Conservation (phyloP, 2,888 invertebrate genomes). For the Galerucella pusilla region DNA sequence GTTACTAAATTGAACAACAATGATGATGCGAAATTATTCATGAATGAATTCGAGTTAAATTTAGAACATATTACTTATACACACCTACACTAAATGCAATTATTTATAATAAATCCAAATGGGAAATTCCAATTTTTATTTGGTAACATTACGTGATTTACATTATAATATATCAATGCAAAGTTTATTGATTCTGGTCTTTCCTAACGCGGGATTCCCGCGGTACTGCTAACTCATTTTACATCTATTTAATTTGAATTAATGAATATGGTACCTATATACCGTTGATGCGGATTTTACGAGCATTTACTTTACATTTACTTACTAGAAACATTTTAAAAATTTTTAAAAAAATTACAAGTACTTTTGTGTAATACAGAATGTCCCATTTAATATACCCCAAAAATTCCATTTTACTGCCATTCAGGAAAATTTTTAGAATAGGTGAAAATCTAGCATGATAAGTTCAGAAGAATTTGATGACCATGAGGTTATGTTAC, state of each 20-base stretch:
- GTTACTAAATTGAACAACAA: background rate
- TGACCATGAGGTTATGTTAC: too few species aligned
- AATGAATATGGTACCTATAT: background rate
- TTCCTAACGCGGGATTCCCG: background rate
- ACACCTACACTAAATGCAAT: background rate
- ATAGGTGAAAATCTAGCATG: too few species aligned
- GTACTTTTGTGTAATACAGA: too few species aligned
- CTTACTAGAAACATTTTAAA: background rate
- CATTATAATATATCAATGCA: background rate
- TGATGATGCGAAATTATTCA: background rate
- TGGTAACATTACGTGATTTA: background rate
- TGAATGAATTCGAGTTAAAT: background rate
- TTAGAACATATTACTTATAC: background rate
- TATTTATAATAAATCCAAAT: background rate
- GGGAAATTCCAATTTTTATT: background rate
- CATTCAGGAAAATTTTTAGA: too few species aligned
- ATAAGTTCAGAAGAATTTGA: too few species aligned
- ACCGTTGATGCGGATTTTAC: background rate
- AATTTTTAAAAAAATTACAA: background rate
- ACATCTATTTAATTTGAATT: background rate
- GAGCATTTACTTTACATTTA: background rate
- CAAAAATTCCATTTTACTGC: too few species aligned
- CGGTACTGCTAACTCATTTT: background rate
- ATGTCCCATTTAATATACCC: background rate
- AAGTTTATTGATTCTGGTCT: constrained; percentile 1